These are phyloP conservation scores for Caenorhabditis remanei DNA, from an alignment of 1,140 invertebrate genomes.

Conservation along the genomic window DNA sequence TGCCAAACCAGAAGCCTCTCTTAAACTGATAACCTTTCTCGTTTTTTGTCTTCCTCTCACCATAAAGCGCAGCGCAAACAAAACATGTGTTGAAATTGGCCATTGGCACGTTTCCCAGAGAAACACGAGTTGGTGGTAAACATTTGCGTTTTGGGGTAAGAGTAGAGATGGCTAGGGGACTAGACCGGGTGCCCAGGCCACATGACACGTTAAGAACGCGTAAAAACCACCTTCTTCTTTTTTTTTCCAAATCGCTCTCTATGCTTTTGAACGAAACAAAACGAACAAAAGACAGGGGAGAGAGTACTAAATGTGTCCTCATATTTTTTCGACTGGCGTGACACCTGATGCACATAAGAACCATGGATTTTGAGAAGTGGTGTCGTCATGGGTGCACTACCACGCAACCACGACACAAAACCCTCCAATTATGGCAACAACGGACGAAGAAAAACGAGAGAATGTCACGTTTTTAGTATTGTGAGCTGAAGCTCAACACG, in stretches of 20 bases:
- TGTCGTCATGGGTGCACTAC: slow-evolving; percentile 22
- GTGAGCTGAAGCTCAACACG: background rate
- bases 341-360: background rate
- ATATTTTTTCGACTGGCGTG: background rate
- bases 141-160: slow-evolving; percentile 44
- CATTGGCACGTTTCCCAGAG: slow-evolving; percentile 55
- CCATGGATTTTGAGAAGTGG: background rate
- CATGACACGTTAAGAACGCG: slow-evolving; percentile 45
- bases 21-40: slow-evolving; percentile 9
- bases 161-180: background rate
- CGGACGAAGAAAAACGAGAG: background rate
- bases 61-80: slow-evolving; percentile 29
- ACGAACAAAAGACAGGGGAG: background rate
- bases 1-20: background rate
- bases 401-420: background rate
- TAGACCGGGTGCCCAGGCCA: background rate
- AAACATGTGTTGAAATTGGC: slow-evolving; percentile 55
- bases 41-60: background rate
- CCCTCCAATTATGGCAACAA: slow-evolving; percentile 17
- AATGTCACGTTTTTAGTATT: slow-evolving; percentile 33
- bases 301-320: background rate
- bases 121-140: slow-evolving; percentile 51
- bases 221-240: slow-evolving; percentile 27
- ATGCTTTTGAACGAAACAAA: background rate
- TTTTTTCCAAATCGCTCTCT: background rate